Base-by-base conservation (phyloP, 2,797 vertebrate species). In the Platalea minor region DNA sequence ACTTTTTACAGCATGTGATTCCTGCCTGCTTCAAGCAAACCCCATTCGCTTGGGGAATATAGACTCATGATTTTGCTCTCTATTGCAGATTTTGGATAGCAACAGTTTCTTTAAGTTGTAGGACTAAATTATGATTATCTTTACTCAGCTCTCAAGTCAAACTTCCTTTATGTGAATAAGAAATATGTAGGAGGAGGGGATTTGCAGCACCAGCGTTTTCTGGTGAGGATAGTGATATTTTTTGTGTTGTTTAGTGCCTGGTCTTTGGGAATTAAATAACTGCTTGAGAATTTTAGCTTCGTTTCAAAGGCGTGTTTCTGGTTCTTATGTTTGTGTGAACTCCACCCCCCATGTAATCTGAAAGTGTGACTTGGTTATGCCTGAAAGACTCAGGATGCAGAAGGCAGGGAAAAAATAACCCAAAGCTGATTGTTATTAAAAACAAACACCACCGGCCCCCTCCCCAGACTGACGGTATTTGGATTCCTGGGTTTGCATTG, bases 401-500 rank as follows among this genome's bases (percentile, higher is more conserved):
- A 84, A 91, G 63, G 79, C 31, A 78, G 76, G 72, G 65, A 51
- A 85, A 94, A 94, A 96, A 69, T 68, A 90, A 85, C 46, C 11
- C 53, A 45, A 81, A 78, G 18, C 18, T 85, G 63, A 74, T 72
- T 78, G 65, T 86, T 91, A 82, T 67, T 91, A 70, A 85, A 79
- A 81, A 48, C 79, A 90, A 96, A 31, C 57, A 86, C 18, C 53
- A n/a, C 37, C 54, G 45, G 35, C n/a, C 48, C n/a, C 56, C 60
- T 81, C 83, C 75, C 37, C 43, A 73, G 0, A 74, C 39, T 37
- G 68, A 50, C 13, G 19, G 50, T 57, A 25, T 83, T 93, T 89
- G 84, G 70, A 85, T 96, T 93, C 91, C 90, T 94, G 67, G 68
- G 67, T 68, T 92, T 93, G 48, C 37, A 17, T 61, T 87, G 77